These are phyloP conservation scores for Vespertilio murinus DNA, from an alignment of 2,797 vertebrate species.

Conservation along the genomic window DNA sequence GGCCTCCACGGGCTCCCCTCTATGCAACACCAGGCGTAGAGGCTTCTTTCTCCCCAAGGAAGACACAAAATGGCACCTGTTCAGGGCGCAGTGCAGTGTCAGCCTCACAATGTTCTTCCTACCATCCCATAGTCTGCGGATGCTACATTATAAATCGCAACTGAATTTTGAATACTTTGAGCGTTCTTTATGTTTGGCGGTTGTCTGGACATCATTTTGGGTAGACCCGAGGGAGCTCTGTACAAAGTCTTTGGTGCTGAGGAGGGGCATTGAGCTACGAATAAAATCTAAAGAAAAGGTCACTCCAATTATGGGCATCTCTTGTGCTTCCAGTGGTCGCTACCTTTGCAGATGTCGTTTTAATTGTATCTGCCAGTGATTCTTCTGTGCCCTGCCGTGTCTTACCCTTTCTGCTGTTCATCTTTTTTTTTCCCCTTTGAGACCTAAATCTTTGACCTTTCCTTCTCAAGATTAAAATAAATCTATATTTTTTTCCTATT, in stretches of 20 bases:
- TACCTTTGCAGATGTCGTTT: neutral
- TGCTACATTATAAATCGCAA: neutral
- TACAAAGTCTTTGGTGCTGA: neutral
- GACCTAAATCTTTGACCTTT: neutral
- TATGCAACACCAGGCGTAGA: slow-evolving; percentile 71
- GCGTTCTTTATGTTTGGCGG: neutral
- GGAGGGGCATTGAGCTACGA: slow-evolving; percentile 1
- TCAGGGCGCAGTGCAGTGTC: slow-evolving; percentile 54
- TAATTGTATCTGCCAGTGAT: neutral
- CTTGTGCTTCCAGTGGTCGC: neutral
- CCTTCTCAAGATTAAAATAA: neutral
- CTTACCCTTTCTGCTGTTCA: neutral
- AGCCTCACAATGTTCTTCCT: slow-evolving; percentile 2
- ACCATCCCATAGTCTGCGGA: neutral
- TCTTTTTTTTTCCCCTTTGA: neutral
- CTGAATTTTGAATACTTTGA: neutral
- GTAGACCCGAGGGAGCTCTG: neutral
- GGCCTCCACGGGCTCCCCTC: slow-evolving; percentile 74
- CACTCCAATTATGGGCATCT: neutral
- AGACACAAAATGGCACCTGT: neutral
- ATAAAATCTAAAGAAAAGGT: neutral
- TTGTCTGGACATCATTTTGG: neutral
- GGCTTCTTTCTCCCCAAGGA: slow-evolving; percentile 29
- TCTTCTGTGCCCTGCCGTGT: neutral
- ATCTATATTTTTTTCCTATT: neutral